These are phyloP conservation scores for Drosophila tristis DNA, from an alignment of 1,140 invertebrate species.

Conservation along the genomic window DNA sequence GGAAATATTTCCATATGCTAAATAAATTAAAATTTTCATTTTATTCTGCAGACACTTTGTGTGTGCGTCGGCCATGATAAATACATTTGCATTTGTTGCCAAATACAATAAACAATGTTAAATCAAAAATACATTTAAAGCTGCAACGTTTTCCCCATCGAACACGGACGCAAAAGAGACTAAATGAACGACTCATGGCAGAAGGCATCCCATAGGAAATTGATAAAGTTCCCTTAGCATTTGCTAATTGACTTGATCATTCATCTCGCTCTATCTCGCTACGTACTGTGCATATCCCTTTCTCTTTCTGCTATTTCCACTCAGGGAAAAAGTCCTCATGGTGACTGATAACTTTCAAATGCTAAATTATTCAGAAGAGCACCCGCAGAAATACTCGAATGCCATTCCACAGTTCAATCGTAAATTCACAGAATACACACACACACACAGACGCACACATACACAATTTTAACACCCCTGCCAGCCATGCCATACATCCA, in stretches of 20 bases:
- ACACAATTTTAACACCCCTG: neutral
- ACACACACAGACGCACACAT: constrained; percentile 8
- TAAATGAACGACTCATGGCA: neutral
- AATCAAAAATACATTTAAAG: constrained; percentile 35
- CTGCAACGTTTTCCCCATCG: constrained; percentile 22
- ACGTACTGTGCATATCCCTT: too few species aligned
- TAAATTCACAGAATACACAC: constrained; percentile 33
- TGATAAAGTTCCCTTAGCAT: constrained; percentile 3
- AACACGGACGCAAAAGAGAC: neutral
- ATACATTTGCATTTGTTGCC: constrained; percentile 54
- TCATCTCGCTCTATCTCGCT: too few species aligned
- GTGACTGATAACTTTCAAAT: constrained; percentile 26
- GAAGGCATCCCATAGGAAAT: constrained; percentile 3
- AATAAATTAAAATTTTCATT: constrained; percentile 73
- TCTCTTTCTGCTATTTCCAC: neutral
- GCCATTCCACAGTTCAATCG: constrained; percentile 30
- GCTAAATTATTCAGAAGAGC: constrained; percentile 30
- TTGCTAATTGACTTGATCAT: too few species aligned
- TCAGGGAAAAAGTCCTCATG: constrained; percentile 4
- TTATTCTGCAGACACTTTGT: constrained; percentile 39
- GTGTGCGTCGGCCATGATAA: constrained; percentile 39
- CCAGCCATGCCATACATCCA: neutral
- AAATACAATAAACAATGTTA: constrained; percentile 18
- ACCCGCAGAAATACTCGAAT: constrained; percentile 36
- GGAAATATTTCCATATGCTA: constrained; percentile 68